Evolutionary conservation across 1,140 invertebrate genomes (phyloP).

Genomic region (Bilobella aurantiaca): DNA sequence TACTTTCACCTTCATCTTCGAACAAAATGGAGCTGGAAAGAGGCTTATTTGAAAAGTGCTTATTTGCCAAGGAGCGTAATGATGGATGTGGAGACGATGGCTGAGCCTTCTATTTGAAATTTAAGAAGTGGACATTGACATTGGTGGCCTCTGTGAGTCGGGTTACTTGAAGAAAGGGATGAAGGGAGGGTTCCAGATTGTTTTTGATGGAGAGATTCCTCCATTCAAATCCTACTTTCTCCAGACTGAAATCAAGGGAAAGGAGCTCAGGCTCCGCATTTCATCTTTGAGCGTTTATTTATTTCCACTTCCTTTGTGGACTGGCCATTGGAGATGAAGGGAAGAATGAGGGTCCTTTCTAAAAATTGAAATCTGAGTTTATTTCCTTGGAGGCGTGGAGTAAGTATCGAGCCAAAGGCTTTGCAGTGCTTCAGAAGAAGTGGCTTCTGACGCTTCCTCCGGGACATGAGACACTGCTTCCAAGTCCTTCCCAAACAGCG

Average conservation of each 20-base stretch:
- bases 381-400: slow-evolving; percentile 14
- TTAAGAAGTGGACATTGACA: slow-evolving; percentile 1
- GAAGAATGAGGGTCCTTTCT: neutral
- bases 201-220: neutral
- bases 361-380: slow-evolving; percentile 26
- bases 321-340: neutral
- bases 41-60: neutral
- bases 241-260: neutral
- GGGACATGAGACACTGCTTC: neutral
- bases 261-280: neutral
- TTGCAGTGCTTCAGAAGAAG: neutral
- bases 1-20: too few species aligned
- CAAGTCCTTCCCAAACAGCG: neutral
- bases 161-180: neutral
- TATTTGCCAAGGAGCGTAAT: slow-evolving; percentile 11
- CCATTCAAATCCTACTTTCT: slow-evolving; percentile 1
- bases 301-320: slow-evolving; percentile 1
- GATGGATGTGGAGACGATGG: slow-evolving; percentile 6
- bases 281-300: slow-evolving; percentile 7
- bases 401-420: slow-evolving; percentile 6
- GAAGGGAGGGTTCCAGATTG: neutral
- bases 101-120: neutral
- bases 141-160: neutral
- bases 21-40: neutral
- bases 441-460: too few species aligned